Conservation (phyloP, 2,113 vertebrate genomes). For the Ursus arctos region DNA sequence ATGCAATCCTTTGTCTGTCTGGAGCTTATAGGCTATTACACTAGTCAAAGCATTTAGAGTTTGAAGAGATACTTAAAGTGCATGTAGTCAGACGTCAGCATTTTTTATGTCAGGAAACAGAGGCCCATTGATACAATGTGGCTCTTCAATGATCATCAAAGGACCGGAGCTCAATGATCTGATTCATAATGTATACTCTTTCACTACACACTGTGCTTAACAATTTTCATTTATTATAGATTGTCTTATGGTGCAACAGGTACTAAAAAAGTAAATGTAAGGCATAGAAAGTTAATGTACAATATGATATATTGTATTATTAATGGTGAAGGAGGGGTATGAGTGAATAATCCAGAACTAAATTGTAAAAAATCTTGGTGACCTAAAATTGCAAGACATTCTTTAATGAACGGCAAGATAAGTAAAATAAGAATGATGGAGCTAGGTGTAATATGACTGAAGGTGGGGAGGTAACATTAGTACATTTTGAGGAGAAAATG, state of each 20-base stretch:
- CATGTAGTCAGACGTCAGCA: not conserved
- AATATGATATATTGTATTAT: not conserved
- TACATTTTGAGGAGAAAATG: not conserved
- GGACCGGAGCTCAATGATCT: not conserved
- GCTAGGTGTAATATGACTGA: not conserved
- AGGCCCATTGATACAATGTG: not conserved
- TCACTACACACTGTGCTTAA: not conserved
- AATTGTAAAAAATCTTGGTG: not conserved
- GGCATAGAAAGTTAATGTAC: not conserved
- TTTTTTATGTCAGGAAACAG: not conserved
- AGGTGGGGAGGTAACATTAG: not conserved
- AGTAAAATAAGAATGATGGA: not conserved
- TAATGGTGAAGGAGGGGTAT: not conserved
- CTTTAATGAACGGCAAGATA: not conserved
- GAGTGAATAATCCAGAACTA: not conserved
- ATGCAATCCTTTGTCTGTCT: not conserved
- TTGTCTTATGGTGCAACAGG: not conserved
- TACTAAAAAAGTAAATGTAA: constrained; percentile 5
- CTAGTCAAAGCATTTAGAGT: not conserved
- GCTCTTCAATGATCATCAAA: not conserved
- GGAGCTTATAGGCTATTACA: not conserved
- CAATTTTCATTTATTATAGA: not conserved
- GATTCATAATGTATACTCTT: not conserved
- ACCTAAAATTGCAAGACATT: not conserved
- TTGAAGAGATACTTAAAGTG: not conserved